These are phyloP conservation scores for Ostrea denselamellosa DNA, from an alignment of 1,140 invertebrate species.

Conservation along the genomic window DNA sequence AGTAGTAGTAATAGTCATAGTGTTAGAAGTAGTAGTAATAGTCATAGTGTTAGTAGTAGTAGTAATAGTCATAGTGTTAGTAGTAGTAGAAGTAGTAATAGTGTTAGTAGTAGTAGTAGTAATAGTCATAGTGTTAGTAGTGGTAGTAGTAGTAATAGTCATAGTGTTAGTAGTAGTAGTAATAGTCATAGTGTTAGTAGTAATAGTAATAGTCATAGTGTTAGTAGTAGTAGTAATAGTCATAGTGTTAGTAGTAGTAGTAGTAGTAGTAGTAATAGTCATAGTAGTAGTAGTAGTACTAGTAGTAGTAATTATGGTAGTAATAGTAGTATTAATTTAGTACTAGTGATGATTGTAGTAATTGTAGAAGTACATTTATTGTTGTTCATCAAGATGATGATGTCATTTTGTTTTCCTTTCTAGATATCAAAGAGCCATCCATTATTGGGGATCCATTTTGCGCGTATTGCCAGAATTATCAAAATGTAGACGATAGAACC, in stretches of 20 bases:
- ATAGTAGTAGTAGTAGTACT: conserved; percentile 49
- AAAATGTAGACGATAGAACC: too few relatives aligned
- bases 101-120: conserved; percentile 39
- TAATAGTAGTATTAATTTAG: too few relatives aligned
- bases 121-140: conserved; percentile 40
- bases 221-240: conserved; percentile 44
- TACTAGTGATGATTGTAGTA: conserved; percentile 48
- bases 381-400: not conserved
- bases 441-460: too few relatives aligned
- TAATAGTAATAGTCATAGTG: conserved; percentile 43
- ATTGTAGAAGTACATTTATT: conserved; percentile 13
- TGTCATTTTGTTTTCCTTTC: not conserved
- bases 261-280: conserved; percentile 49
- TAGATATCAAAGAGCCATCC: too few relatives aligned
- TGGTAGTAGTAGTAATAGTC: conserved; percentile 36
- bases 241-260: conserved; percentile 46
- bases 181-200: conserved; percentile 43
- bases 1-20: conserved; percentile 30
- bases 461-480: too few relatives aligned
- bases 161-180: conserved; percentile 29
- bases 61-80: not conserved
- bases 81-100: conserved; percentile 35
- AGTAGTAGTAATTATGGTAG: conserved; percentile 53
- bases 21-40: not conserved
- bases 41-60: not conserved